Conservation (phyloP, 2,888 invertebrate species). For the Athalia circularis region DNA sequence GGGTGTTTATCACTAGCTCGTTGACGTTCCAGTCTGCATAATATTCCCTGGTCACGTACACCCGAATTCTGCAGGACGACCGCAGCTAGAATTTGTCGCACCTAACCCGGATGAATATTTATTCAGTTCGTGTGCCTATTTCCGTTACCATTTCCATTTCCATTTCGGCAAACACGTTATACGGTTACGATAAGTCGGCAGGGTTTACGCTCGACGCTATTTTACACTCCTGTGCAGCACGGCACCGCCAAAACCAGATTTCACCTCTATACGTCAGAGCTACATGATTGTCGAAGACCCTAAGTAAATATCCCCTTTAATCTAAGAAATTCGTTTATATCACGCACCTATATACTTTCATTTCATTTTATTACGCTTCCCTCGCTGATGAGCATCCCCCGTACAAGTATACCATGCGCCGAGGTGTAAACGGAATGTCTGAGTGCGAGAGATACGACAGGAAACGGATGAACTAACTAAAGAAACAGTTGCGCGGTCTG, state of each 20-base stretch:
- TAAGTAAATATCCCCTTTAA: constrained; percentile 27
- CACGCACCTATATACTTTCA: not conserved
- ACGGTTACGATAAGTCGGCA: constrained; percentile 11
- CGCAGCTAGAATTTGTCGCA: constrained; percentile 64
- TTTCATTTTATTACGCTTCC: not conserved
- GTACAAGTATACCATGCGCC: too few species aligned
- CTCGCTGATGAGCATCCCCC: constrained; percentile 1
- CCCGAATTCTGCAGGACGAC: constrained; percentile 58
- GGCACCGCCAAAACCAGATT: not conserved
- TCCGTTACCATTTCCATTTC: constrained; percentile 14
- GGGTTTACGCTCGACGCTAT: not conserved
- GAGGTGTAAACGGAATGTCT: not conserved
- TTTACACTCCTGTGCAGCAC: not conserved
- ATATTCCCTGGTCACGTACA: constrained; percentile 65
- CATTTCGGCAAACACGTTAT: constrained; percentile 26
- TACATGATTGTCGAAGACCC: constrained; percentile 12
- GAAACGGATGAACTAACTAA: constrained; percentile 20
- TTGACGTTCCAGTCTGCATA: constrained; percentile 29
- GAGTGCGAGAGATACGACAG: constrained; percentile 27
- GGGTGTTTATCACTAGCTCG: constrained; percentile 18
- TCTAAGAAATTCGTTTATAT: constrained; percentile 31
- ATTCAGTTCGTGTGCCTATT: constrained; percentile 56
- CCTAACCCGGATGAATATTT: constrained; percentile 55
- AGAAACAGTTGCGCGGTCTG: not conserved
- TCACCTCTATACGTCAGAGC: too few species aligned